A percentile compares a stretch with the other conserved stretches of the same genome.
Conservation (phyloP, 2,113 vertebrate genomes). For the human region DNA sequence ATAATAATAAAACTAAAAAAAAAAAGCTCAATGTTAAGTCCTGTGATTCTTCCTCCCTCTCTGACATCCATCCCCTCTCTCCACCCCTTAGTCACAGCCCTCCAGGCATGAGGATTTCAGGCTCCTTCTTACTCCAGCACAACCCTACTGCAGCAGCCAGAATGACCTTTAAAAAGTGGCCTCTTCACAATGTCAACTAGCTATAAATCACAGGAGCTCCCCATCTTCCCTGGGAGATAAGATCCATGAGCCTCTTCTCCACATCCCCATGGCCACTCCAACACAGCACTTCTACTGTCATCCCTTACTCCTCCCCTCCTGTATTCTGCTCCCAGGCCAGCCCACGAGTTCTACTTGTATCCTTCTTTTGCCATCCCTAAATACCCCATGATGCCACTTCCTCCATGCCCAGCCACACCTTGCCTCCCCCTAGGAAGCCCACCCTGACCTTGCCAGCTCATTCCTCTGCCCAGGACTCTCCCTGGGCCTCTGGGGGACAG, state of each 20-base stretch:
- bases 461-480: not conserved
- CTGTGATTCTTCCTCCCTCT: not conserved
- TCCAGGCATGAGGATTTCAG: not conserved
- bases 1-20: no score
- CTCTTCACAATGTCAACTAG: not conserved
- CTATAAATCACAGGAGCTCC: not conserved
- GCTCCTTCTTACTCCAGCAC: not conserved
- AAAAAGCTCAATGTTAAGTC: not conserved
- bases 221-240: not conserved
- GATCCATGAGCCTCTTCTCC: accelerated
- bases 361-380: no score
- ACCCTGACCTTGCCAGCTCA: not conserved
- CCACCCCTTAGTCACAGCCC: not conserved
- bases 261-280: accelerated
- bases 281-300: accelerated
- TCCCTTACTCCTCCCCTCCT: not conserved
- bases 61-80: not conserved
- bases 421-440: not conserved
- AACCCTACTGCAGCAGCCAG: not conserved
- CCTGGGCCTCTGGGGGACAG: accelerated
- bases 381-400: not conserved
- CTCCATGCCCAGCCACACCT: not conserved
- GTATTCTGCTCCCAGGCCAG: no score
- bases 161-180: not conserved
- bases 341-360: accelerated